Evolutionary conservation across 2,797 vertebrate species (phyloP).

Genomic region (Bradypodion ventrale): DNA sequence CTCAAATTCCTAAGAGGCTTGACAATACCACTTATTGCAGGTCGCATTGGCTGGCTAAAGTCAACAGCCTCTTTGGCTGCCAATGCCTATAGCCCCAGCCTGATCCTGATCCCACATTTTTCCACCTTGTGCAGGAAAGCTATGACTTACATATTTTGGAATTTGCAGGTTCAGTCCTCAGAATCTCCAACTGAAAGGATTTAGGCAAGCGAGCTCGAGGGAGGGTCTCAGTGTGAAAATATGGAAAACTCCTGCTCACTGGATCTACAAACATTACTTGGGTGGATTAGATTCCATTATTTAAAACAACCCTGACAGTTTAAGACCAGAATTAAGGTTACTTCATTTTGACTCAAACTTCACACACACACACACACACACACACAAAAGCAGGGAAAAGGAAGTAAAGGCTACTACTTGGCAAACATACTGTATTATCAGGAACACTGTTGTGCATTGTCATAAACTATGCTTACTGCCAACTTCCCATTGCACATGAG

Average conservation of each 20-base stretch:
- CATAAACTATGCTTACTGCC: no score
- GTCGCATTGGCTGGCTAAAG: not conserved
- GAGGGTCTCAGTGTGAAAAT: not conserved
- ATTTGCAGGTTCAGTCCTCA: not conserved
- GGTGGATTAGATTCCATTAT: no score
- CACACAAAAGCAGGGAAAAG: no score
- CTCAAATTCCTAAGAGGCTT: not conserved
- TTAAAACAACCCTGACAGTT: no score
- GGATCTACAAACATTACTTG: not conserved
- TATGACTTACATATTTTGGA: not conserved
- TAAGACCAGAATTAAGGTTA: no score
- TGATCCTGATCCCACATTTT: not conserved
- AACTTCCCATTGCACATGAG: no score
- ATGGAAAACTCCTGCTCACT: not conserved
- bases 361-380: no score
- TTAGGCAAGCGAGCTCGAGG: not conserved
- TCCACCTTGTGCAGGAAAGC: not conserved
- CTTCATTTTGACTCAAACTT: no score
- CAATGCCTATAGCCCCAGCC: not conserved
- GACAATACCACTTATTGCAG: not conserved
- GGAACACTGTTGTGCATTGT: no score
- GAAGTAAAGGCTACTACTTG: no score
- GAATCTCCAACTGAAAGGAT: no score
- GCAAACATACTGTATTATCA: no score
- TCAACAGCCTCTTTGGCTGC: not conserved